phyloP scores from a whole-genome alignment of 2,888 invertebrate genomes.

The Andrena bucephala region DNA sequence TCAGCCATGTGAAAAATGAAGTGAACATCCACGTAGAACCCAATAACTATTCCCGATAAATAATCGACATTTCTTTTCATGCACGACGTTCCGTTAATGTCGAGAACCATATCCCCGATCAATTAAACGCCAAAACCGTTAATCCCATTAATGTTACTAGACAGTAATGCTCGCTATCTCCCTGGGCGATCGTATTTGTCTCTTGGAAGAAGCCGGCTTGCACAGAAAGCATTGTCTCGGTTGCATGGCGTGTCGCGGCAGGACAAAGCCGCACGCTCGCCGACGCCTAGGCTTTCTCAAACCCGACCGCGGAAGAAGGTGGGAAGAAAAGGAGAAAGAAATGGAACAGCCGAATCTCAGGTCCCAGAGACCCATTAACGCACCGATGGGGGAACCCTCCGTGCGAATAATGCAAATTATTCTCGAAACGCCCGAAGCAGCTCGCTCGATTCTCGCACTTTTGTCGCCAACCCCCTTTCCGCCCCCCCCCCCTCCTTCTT shows the following conservation, averaged over 20 bases:
- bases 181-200: slow-evolving; percentile 3
- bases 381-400: slow-evolving; percentile 58
- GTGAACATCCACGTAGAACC: too few relatives aligned
- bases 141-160: slow-evolving; percentile 27
- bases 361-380: slow-evolving; percentile 71
- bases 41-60: too few relatives aligned
- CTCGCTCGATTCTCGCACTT: slow-evolving; percentile 61
- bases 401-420: slow-evolving; percentile 74
- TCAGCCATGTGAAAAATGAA: too few relatives aligned
- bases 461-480: slow-evolving; percentile 34
- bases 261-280: slow-evolving; percentile 9
- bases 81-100: neutral
- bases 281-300: slow-evolving; percentile 12
- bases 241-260: slow-evolving; percentile 1
- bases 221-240: slow-evolving; percentile 12
- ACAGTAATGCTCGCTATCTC: slow-evolving; percentile 16
- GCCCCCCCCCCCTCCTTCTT: neutral
- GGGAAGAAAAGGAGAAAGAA: slow-evolving; percentile 39
- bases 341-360: slow-evolving; percentile 66
- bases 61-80: neutral
- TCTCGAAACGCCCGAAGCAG: slow-evolving; percentile 62
- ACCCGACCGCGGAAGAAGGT: neutral
- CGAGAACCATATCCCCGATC: neutral
- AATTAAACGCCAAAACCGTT: slow-evolving; percentile 4
- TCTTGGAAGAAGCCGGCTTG: neutral